Evolutionary conservation across 2,797 vertebrate species (phyloP).

Genomic region (Diplodus sargus): DNA sequence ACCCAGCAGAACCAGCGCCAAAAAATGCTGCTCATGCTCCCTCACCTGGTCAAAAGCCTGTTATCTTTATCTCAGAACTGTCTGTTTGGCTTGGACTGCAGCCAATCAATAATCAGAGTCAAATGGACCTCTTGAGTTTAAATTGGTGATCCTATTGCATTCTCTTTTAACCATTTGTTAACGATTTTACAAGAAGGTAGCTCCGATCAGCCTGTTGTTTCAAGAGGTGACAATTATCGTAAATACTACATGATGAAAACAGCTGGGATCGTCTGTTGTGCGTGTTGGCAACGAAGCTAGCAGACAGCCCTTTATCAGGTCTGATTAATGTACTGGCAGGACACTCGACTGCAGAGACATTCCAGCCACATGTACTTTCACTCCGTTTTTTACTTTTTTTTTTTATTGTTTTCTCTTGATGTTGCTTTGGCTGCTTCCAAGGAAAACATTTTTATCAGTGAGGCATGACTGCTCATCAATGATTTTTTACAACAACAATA

Average conservation of each 20-base stretch:
- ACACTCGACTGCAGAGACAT: constrained; percentile 48
- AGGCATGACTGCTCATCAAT: constrained; percentile 20
- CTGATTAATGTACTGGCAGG: constrained; percentile 67
- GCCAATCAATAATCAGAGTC: constrained; percentile 23
- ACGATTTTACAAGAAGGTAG: constrained; percentile 36
- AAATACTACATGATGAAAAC: constrained; percentile 54
- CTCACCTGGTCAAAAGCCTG: constrained; percentile 18
- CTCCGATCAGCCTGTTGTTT: background rate
- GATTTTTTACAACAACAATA: constrained; percentile 37
- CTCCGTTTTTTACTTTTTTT: constrained; percentile 29
- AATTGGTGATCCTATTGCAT: constrained; percentile 20
- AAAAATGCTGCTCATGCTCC: background rate
- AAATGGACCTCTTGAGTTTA: constrained; percentile 10
- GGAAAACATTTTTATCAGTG: constrained; percentile 57
- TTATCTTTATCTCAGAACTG: background rate
- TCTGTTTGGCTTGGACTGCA: background rate
- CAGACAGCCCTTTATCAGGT: constrained; percentile 63
- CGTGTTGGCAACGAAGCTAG: constrained; percentile 43
- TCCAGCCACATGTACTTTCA: constrained; percentile 55
- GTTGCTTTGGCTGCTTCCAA: constrained; percentile 58
- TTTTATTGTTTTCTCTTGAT: constrained; percentile 44
- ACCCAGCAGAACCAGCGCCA: constrained; percentile 3
- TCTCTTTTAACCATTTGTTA: constrained; percentile 26
- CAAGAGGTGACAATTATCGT: constrained; percentile 33
- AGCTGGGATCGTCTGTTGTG: constrained; percentile 43